Evolutionary conservation across 2,113 vertebrate species (phyloP).

Genomic region (Mystacornis crossleyi): DNA sequence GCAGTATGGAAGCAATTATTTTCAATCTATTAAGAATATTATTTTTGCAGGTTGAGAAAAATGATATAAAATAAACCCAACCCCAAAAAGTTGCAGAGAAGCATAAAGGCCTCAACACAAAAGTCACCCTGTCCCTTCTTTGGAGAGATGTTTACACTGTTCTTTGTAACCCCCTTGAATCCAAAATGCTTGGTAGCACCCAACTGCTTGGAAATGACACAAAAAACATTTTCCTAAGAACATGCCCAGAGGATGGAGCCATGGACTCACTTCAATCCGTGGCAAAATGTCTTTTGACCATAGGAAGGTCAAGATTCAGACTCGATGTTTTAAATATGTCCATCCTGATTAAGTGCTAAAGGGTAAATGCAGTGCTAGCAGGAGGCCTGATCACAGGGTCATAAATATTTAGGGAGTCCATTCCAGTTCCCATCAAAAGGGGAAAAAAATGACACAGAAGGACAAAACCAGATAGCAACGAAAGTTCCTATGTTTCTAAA

Average conservation of each 20-base stretch:
- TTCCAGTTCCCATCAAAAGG: neutral
- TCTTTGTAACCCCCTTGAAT: neutral
- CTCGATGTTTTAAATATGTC: constrained; percentile 4
- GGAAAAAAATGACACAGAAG: neutral
- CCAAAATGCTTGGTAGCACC: neutral
- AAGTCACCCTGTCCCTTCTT: neutral
- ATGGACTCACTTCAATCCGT: neutral
- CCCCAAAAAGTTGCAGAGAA: neutral
- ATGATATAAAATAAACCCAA: neutral
- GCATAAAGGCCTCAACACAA: rapidly evolving
- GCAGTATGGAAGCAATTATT: neutral
- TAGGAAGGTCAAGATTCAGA: neutral
- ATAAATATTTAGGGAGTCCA: constrained; percentile 41
- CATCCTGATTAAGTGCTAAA: neutral
- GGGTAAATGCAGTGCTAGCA: neutral
- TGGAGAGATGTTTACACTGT: neutral
- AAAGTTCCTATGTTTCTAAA: neutral
- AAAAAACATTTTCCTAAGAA: neutral
- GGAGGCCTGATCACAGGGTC: neutral
- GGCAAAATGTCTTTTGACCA: neutral
- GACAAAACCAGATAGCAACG: neutral
- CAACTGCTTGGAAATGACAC: neutral
- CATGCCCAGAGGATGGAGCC: neutral
- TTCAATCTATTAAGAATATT: neutral
- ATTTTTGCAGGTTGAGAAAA: neutral